A percentile compares a stretch with the other conserved stretches of the same genome.
Conservation (phyloP, 2,797 vertebrate species). For the Acanthornis magna region DNA sequence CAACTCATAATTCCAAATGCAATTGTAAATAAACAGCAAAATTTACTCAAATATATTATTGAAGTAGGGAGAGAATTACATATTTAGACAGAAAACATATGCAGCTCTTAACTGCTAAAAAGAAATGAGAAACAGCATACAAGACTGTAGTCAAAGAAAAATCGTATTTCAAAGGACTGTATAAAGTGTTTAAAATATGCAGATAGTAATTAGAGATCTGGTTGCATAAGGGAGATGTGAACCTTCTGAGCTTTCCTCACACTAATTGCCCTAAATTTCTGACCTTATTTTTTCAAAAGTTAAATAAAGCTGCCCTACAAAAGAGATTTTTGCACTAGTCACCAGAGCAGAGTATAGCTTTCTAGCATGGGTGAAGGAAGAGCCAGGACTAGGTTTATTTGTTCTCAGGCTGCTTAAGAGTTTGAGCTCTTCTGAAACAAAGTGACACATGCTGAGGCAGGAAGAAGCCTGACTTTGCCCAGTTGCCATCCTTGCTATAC, state of each 20-base stretch:
- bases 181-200: slow-evolving; percentile 32
- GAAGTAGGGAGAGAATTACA: neutral
- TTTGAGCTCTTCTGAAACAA: neutral
- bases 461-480: neutral
- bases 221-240: slow-evolving; percentile 29
- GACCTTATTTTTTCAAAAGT: slow-evolving; percentile 34
- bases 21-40: neutral
- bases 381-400: neutral
- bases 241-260: slow-evolving; percentile 30
- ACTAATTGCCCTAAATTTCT: slow-evolving; percentile 51
- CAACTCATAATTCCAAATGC: neutral
- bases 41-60: neutral
- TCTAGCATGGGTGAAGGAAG: neutral
- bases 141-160: neutral
- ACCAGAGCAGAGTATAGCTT: neutral
- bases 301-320: slow-evolving; percentile 48
- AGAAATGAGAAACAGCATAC: neutral
- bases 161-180: neutral
- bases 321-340: neutral
- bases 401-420: neutral
- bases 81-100: neutral
- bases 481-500: neutral
- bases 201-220: slow-evolving; percentile 47
- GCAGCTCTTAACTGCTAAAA: neutral
- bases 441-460: neutral